A percentile compares a stretch with the other conserved stretches of the same genome.
Conservation (phyloP, 2,113 vertebrate species). For the Prinia subflava region DNA sequence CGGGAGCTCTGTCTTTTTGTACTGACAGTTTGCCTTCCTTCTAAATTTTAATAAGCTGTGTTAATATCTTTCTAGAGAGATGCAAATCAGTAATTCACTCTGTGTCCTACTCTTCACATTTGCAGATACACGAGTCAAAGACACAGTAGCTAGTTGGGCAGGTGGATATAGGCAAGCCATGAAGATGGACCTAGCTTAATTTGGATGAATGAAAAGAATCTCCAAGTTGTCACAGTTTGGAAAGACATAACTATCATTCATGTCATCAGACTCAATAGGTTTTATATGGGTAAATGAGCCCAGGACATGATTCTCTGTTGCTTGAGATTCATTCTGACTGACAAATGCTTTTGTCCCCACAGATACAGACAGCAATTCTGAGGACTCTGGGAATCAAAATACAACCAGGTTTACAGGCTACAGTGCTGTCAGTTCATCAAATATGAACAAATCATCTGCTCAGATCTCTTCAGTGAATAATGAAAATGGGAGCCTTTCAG, state of each 20-base stretch:
- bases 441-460: constrained; percentile 67
- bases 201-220: neutral
- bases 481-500: constrained; percentile 62
- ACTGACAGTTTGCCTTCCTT: neutral
- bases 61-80: neutral
- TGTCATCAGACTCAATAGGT: neutral
- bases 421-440: constrained; percentile 60
- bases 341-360: neutral
- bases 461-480: constrained; percentile 68
- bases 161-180: neutral
- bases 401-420: constrained; percentile 70
- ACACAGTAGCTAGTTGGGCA: neutral
- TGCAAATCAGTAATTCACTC: neutral
- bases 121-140: neutral
- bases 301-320: neutral
- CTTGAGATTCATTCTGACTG: neutral
- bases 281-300: neutral
- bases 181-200: neutral
- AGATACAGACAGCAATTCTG: constrained; percentile 93
- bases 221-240: neutral
- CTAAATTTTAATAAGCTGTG: neutral
- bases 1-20: neutral
- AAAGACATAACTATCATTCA: neutral
- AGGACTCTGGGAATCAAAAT: constrained; percentile 80
- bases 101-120: neutral